Evolutionary conservation across 1,140 invertebrate species (phyloP), one percentile per base, ranked within the genome.

Genomic region (Phymorhynchus buccinoides): DNA sequence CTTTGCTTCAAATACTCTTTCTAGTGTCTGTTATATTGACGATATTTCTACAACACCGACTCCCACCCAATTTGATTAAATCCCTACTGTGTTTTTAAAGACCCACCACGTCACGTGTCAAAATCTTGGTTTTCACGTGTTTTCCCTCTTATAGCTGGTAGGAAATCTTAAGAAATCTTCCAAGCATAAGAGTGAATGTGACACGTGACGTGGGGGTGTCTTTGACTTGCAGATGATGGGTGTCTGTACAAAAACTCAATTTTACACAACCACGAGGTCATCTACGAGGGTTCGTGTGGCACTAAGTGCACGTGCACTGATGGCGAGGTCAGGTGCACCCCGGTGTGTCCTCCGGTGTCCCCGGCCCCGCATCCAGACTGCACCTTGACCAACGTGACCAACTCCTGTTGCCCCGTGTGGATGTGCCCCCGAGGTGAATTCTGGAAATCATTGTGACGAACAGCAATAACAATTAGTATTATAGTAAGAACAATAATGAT

Each of bases 371-470:
- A 83, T 27, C 44, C 82, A 12, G 56, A 80, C 3, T 87, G 87
- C 77, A 18, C 39, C 41, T 80, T 86, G 78, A 56, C 48, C 44
- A 84, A 84, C 39, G 42, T 86, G 41, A 68, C 78, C n/a, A 56
- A 48, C 27, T 56, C 85, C 30, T 87, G 87, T 39, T 87, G 87
- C 52, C 79, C 78, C 0, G 68, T 83, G 30, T 87, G 87, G 87
- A 80, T 82, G 78, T 87, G 87, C 56, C 83, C 84, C n/a, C 79
- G 39, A 68, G 83, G 87, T 87, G 30, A 84, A 41, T 62, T 32
- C 30, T 22, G 22, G 48, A 73, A 48, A 18, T 56, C 27, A 44
- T 81, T 1, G 27, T 39, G 27, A 37, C 35, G 27, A 1, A 22
- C 6, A 41, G 27, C 0, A 39, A 0, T 37, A 1, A 39, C 30